A percentile compares a stretch with the other conserved stretches of the same genome.
phyloP scores from a whole-genome alignment of 2,797 vertebrate species.

The Crax fasciolata region DNA sequence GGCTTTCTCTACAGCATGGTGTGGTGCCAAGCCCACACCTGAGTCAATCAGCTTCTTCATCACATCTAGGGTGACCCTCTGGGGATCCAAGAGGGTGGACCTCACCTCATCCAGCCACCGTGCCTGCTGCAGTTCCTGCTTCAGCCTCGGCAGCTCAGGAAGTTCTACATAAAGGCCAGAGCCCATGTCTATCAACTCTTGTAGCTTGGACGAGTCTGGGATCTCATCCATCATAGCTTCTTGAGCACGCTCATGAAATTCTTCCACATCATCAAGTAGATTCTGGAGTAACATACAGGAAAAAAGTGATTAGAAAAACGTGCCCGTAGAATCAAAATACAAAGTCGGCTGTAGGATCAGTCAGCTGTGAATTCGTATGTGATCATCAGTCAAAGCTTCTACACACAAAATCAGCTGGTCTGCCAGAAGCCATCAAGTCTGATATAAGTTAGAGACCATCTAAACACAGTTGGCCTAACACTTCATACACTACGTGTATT shows the following conservation, averaged over 20 bases:
- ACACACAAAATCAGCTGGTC: not conserved
- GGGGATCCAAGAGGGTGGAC: constrained; percentile 91
- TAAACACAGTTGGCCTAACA: not conserved
- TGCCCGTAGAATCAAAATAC: not conserved
- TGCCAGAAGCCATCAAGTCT: not conserved
- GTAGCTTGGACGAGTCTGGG: constrained; percentile 95
- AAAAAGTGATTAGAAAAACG: not conserved
- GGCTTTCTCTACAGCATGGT: constrained; percentile 97
- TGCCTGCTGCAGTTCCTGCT: constrained; percentile 97
- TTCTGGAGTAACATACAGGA: constrained; percentile 84
- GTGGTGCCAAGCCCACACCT: constrained; percentile 95
- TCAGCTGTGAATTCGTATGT: not conserved
- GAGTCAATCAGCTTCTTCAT: constrained; percentile 99
- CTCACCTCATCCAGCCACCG: constrained; percentile 98
- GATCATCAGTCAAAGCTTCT: not conserved
- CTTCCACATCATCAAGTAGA: constrained; percentile 95
- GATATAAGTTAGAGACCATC: not conserved
- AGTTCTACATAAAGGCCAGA: constrained; percentile 95
- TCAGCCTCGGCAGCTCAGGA: constrained; percentile 93
- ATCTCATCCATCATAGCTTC: constrained; percentile 93
- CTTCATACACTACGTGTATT: not conserved
- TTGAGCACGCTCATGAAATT: constrained; percentile 96
- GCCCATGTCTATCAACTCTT: constrained; percentile 93
- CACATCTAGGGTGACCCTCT: constrained; percentile 94
- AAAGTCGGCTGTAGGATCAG: not conserved